Evolutionary conservation across 2,888 invertebrate species (phyloP), one percentile per base, ranked within the genome.

Genomic region (Hedychridium roseum): DNA sequence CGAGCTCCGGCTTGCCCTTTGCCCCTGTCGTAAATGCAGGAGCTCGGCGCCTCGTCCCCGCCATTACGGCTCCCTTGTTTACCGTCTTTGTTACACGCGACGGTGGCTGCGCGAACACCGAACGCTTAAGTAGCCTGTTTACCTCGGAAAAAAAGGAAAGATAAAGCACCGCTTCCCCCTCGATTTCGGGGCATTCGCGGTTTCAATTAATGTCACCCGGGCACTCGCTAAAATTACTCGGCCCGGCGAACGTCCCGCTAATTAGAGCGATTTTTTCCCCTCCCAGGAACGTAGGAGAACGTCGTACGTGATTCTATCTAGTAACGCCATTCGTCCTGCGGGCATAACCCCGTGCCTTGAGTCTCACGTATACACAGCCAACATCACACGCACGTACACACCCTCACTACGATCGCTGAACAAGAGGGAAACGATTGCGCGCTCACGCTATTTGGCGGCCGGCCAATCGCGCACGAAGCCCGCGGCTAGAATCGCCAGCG

Each of bases 381-480:
- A 5, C 5, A 11, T 11, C 31, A n/a, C 31, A n/a, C 31, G 14
- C 14, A n/a, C 5, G 6, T 6, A n/a, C 31, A 4, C 5, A 14
- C 31, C 11, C 6, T 6, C 31, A 14, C 5, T 7, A 5, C 31
- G 6, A 6, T 6, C 7, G 6, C n/a, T n/a, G 32, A 67, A 64
- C 57, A 62, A 60, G 57, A 50, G 57, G 43, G 54, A 60, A 53
- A 43, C 50, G 48, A 41, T 53, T 56, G n/a, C 45, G 57, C 55
- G 59, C 60, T 52, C 59, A 62, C 64, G 66, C 68, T 68, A 70
- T 73, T 73, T 73, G 74, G 71, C 75, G 34, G 49, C 36, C 45
- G 49, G 65, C 73, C 75, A 72, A 65, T 68, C 65, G 64, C 58
- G 60, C 58, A 61, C 50, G n/a, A n/a, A n/a, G 57, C 46, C 45